These are phyloP conservation scores for Drosophila nigricruria DNA, from an alignment of 2,888 invertebrate genomes.

Conservation along the genomic window DNA sequence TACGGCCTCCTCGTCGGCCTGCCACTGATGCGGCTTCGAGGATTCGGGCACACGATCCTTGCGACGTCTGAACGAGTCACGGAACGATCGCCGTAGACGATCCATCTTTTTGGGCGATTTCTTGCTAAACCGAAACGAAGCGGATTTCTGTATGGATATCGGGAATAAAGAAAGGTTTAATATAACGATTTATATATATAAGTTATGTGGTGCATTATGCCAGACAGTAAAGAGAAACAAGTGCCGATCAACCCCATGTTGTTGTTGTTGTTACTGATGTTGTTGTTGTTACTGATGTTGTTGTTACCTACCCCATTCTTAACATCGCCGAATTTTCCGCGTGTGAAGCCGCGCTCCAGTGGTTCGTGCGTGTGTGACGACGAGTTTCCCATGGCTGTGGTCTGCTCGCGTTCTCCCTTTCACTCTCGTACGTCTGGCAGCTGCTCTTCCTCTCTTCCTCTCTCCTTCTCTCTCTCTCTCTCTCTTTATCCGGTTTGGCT, in stretches of 20 bases:
- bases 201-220: constrained; percentile 17
- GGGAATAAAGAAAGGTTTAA: not conserved
- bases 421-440: not conserved
- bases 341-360: constrained; percentile 88
- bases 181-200: not conserved
- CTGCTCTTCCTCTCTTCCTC: not conserved
- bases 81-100: constrained; percentile 94
- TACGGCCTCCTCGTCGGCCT: constrained; percentile 98
- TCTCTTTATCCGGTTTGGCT: constrained; percentile 34
- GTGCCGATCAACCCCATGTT: constrained; percentile 69
- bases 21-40: constrained; percentile 99
- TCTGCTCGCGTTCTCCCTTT: constrained; percentile 22
- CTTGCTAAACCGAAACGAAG: constrained; percentile 86
- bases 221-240: constrained; percentile 72
- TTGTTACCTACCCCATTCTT: constrained; percentile 85
- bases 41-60: constrained; percentile 96
- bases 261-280: not conserved
- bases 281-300: constrained; percentile 10
- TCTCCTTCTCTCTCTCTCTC: constrained; percentile 19
- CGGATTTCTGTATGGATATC: constrained; percentile 86
- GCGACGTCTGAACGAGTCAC: constrained; percentile 96
- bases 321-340: constrained; percentile 86
- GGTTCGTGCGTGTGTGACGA: constrained; percentile 93
- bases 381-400: constrained; percentile 90
- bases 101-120: constrained; percentile 93